phyloP scores from a whole-genome alignment of 2,113 vertebrate genomes.

The Orientallactaga bullata region DNA sequence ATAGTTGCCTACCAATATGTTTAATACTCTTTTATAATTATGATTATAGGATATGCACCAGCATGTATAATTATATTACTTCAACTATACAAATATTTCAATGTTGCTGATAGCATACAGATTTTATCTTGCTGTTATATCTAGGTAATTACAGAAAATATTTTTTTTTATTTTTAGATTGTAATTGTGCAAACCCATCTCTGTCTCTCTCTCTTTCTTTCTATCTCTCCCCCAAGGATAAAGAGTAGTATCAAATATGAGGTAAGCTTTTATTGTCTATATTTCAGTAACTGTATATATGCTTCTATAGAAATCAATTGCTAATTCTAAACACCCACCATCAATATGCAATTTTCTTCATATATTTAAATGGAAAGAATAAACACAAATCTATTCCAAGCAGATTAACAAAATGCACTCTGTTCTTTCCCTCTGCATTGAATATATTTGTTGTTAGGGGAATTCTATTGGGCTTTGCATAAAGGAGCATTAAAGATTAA shows the following conservation, averaged over 20 bases:
- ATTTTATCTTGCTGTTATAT: constrained; percentile 47
- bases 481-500: constrained; percentile 85
- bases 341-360: constrained; percentile 83
- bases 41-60: not conserved
- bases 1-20: not conserved
- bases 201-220: not conserved
- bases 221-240: not conserved
- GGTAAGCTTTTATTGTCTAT: constrained; percentile 67
- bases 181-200: constrained; percentile 75
- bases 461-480: constrained; percentile 73
- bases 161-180: constrained; percentile 71
- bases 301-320: constrained; percentile 82
- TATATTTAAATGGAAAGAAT: constrained; percentile 82
- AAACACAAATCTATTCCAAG: constrained; percentile 79
- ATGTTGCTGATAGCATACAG: constrained; percentile 49
- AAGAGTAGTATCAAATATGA: constrained; percentile 34
- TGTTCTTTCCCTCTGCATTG: constrained; percentile 70
- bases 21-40: constrained; percentile 6
- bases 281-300: constrained; percentile 81
- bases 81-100: constrained; percentile 67
- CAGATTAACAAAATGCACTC: constrained; percentile 76
- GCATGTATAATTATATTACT: constrained; percentile 69
- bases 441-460: not conserved
- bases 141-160: constrained; percentile 69
- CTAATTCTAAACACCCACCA: constrained; percentile 80